Base-by-base conservation (phyloP, 2,797 vertebrate genomes). In the Urophycis tenuis region DNA sequence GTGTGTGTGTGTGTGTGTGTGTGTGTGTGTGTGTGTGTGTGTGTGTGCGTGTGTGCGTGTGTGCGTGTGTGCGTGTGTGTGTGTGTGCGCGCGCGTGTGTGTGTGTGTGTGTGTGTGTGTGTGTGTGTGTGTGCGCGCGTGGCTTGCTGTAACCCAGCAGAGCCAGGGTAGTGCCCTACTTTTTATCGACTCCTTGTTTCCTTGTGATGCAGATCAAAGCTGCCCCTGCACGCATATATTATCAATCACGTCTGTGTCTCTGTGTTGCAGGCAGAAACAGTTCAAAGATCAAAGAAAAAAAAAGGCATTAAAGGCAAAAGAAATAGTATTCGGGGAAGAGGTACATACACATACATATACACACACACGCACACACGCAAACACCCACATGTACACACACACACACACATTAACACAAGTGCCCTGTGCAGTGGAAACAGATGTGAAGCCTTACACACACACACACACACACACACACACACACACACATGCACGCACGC, bases 171-270 rank as follows among this genome's bases (percentile, higher is more conserved):
- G 69, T 29, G 90, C 78, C 88, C 90, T 85, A 89, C 85, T 88
- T 91, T 90, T 85, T 84, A 84, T 88, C 85, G 80, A 79, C 82
- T 83, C 81, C 87, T 89, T 74, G 1, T 87, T 89, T 82, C 74
- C 83, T 89, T 85, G 84, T 82, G 85, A 85, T 75, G 29, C 78
- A 89, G 87, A 92, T 91, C 87, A 91, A 91, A 91, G 88, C 84
- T 74, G 29, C 22, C 72, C 1, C 83, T 85, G 83, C 83, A 73
- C 81, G 87, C 87, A 87, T 89, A 83, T 87, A 88, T 90, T 91
- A 90, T 89, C 90, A 90, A 88, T 90, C 90, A 87, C 79, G 81
- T 83, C 85, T 86, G 78, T 81, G 82, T 82, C 86, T 89, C 88
- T 89, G 85, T 84, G 84, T 88, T 85, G 81, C 83, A 83, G 77